phyloP scores from a whole-genome alignment of 2,113 vertebrate genomes.

The Marmota monax region DNA sequence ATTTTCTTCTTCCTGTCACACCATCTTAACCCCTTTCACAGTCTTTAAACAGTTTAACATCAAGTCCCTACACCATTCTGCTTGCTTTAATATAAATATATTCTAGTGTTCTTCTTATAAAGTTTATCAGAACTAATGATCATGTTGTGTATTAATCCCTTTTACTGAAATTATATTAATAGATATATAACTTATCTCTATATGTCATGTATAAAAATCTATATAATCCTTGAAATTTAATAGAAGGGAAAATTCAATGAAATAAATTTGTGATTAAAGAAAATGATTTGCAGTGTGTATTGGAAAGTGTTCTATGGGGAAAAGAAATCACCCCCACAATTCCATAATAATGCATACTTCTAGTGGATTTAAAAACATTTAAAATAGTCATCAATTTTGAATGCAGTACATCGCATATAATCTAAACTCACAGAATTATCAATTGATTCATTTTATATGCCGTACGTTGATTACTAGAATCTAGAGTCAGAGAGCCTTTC shows the following conservation, averaged over 20 bases:
- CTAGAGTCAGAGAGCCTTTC: background rate
- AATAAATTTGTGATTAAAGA: conserved; percentile 20
- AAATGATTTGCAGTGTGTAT: background rate
- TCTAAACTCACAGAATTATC: background rate
- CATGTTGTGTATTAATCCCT: background rate
- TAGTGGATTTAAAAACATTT: background rate
- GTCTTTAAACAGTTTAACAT: background rate
- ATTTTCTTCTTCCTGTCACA: background rate
- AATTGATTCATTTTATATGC: background rate
- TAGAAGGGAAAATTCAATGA: conserved; percentile 18
- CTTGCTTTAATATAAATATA: background rate
- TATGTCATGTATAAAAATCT: background rate
- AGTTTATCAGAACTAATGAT: background rate
- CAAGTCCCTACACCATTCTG: background rate
- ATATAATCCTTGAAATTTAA: background rate
- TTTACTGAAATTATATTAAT: conserved; percentile 32
- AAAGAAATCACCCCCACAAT: background rate
- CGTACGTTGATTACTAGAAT: background rate
- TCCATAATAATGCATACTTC: background rate
- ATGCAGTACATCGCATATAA: background rate
- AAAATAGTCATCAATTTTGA: background rate
- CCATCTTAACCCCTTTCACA: background rate
- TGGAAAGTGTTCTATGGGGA: background rate
- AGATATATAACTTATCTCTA: background rate
- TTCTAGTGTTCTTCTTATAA: background rate